phyloP scores from a whole-genome alignment of 2,797 vertebrate genomes.

The Heterohyrax brucei region DNA sequence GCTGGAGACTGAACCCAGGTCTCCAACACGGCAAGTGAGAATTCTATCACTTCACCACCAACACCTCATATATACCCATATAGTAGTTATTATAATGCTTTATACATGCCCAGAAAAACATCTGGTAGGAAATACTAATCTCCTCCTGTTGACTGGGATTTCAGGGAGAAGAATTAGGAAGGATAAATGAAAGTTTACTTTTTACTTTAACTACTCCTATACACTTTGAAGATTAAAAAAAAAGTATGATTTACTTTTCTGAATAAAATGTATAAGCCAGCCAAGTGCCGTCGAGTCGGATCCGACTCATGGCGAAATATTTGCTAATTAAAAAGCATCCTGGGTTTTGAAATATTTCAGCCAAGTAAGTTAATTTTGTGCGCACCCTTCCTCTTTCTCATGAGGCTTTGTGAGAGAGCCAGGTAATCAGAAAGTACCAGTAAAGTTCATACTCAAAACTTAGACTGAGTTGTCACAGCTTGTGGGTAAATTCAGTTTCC shows the following conservation, averaged over 20 bases:
- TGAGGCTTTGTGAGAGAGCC: neutral
- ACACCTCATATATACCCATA: no score
- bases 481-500: neutral
- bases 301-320: neutral
- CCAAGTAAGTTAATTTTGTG: slow-evolving; percentile 18
- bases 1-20: no score
- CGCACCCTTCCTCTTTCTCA: neutral
- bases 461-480: neutral
- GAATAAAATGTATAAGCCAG: neutral
- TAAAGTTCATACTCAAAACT: slow-evolving; percentile 15
- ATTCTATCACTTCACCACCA: no score
- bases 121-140: slow-evolving; percentile 1
- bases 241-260: slow-evolving; percentile 14
- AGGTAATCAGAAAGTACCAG: neutral
- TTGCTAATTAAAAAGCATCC: slow-evolving; percentile 14
- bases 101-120: slow-evolving; percentile 4
- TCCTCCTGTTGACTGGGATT: neutral
- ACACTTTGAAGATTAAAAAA: neutral
- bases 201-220: neutral
- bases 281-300: no score
- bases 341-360: slow-evolving; percentile 50
- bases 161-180: neutral
- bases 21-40: no score
- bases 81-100: neutral
- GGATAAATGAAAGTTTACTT: neutral